Percentiles rank a stretch among this genome's conserved stretches.
Evolutionary conservation across 2,113 vertebrate species (phyloP).

Genomic region (Salvator merianae): DNA sequence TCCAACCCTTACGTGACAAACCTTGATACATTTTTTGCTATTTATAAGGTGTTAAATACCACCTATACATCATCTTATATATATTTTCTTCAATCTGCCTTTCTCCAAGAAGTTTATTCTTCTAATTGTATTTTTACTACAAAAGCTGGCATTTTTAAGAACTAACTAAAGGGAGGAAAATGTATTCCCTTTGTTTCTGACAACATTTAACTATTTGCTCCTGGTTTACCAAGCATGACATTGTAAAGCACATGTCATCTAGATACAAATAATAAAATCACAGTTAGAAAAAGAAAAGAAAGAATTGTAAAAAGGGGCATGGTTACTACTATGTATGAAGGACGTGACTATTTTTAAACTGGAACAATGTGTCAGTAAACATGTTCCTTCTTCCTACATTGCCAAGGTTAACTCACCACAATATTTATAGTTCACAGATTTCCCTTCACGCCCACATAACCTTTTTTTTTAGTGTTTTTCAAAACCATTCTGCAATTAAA

Average conservation of each 20-base stretch:
- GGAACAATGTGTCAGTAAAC: neutral
- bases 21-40: no score
- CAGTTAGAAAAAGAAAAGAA: neutral
- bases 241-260: neutral
- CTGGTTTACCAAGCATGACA: neutral
- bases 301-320: neutral
- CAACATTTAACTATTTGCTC: neutral
- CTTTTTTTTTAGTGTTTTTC: conserved; percentile 3
- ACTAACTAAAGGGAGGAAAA: neutral
- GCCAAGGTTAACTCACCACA: neutral
- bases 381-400: neutral
- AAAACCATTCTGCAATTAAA: neutral
- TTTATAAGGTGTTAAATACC: no score
- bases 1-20: no score
- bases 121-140: neutral
- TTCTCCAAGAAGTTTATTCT: no score
- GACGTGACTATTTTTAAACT: neutral
- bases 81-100: no score
- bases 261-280: neutral
- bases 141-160: neutral
- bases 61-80: no score
- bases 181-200: neutral
- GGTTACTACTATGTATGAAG: neutral
- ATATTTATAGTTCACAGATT: neutral
- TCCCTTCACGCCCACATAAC: neutral